phyloP scores from a whole-genome alignment of 2,888 invertebrate genomes.

The Nasonia oneida region DNA sequence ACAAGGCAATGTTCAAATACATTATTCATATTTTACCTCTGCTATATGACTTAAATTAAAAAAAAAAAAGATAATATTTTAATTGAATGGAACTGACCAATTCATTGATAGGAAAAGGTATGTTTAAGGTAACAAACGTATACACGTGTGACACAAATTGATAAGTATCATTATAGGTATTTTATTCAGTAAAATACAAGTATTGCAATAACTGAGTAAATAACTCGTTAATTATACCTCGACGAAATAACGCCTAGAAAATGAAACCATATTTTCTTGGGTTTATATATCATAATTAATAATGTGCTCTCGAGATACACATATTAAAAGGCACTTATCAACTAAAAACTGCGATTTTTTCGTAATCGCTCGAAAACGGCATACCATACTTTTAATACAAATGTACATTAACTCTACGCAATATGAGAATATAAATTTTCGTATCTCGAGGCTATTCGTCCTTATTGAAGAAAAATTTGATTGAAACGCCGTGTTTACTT shows the following conservation, averaged over 20 bases:
- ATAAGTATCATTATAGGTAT: constrained; percentile 52
- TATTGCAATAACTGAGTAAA: constrained; percentile 48
- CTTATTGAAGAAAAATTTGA: constrained; percentile 21
- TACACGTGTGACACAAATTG: background rate
- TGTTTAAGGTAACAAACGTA: background rate
- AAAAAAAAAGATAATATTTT: too few species aligned
- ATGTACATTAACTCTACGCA: constrained; percentile 45
- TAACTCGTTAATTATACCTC: constrained; percentile 56
- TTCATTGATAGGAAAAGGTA: too few species aligned
- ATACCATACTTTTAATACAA: constrained; percentile 39
- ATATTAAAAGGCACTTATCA: constrained; percentile 21
- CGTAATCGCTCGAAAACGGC: constrained; percentile 26
- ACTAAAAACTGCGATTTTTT: constrained; percentile 4
- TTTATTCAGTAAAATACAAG: constrained; percentile 60
- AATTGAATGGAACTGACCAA: too few species aligned
- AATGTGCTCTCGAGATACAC: constrained; percentile 45
- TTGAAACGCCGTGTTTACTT: constrained; percentile 48
- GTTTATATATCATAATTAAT: constrained; percentile 36
- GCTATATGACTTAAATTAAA: too few species aligned
- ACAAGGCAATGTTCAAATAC: too few species aligned
- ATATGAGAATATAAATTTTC: constrained; percentile 28
- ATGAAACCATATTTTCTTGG: constrained; percentile 36
- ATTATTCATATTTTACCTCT: too few species aligned
- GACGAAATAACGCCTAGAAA: constrained; percentile 47
- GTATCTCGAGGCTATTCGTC: constrained; percentile 28